Conservation (phyloP, 1,140 invertebrate genomes). For the Psix sp. region DNA sequence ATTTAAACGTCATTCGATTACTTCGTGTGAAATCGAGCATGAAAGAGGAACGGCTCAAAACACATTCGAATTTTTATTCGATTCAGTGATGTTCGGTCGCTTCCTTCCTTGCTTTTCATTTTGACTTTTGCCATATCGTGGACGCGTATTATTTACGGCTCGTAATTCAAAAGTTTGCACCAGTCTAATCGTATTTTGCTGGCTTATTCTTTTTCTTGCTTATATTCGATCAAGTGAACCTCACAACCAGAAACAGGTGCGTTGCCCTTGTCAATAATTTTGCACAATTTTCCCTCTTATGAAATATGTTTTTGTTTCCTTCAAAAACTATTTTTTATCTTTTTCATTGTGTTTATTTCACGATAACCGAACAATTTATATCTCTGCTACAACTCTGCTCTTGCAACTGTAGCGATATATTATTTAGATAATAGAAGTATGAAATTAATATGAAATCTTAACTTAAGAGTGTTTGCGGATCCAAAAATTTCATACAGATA, state of each 20-base stretch:
- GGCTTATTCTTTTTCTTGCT: slow-evolving; percentile 8
- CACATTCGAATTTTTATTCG: slow-evolving; percentile 61
- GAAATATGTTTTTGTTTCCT: too few relatives aligned
- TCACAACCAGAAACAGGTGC: slow-evolving; percentile 43
- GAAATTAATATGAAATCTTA: too few relatives aligned
- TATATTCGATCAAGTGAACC: slow-evolving; percentile 25
- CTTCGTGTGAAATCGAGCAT: slow-evolving; percentile 50
- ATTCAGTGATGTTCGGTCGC: slow-evolving; percentile 17
- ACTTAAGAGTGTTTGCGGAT: too few relatives aligned
- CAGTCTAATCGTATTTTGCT: slow-evolving; percentile 45
- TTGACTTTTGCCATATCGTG: slow-evolving; percentile 48
- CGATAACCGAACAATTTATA: too few relatives aligned
- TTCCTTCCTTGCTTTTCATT: slow-evolving; percentile 25
- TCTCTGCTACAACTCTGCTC: too few relatives aligned
- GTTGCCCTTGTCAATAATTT: slow-evolving; percentile 26
- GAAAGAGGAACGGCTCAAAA: slow-evolving; percentile 23
- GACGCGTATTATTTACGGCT: slow-evolving; percentile 52
- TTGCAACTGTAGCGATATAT: too few relatives aligned
- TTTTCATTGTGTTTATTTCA: too few relatives aligned
- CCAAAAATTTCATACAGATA: too few relatives aligned
- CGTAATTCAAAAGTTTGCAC: slow-evolving; percentile 55
- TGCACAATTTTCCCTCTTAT: slow-evolving; percentile 12
- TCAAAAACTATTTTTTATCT: too few relatives aligned
- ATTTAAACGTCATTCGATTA: slow-evolving; percentile 73
- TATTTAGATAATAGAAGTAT: too few relatives aligned